Conservation (phyloP, 1,140 invertebrate species). For the Harpegnathos saltator region DNA sequence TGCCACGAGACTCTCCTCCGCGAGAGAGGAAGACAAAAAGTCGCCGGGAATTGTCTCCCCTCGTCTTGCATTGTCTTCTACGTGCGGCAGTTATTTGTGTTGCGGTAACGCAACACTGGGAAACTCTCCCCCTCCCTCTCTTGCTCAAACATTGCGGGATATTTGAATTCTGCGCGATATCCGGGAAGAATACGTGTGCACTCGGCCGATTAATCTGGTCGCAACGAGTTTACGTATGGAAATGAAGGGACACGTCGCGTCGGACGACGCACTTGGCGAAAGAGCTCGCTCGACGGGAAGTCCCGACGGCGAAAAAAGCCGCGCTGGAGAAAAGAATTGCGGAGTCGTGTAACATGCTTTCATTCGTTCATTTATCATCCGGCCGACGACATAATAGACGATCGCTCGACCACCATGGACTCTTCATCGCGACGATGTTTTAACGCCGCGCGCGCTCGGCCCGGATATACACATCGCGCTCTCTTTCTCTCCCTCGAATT, state of each 20-base stretch:
- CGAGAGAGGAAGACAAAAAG: too few species aligned
- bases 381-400: slow-evolving; percentile 63
- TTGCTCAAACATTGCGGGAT: neutral
- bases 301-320: slow-evolving; percentile 35
- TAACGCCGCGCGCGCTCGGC: too few species aligned
- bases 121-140: neutral
- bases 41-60: too few species aligned
- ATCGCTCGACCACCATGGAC: slow-evolving; percentile 8
- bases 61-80: too few species aligned
- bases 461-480: slow-evolving; percentile 33
- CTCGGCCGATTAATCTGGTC: slow-evolving; percentile 10
- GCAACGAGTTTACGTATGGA: slow-evolving; percentile 37
- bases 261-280: slow-evolving; percentile 20
- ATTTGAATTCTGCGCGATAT: slow-evolving; percentile 8
- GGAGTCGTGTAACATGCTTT: slow-evolving; percentile 54
- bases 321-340: slow-evolving; percentile 60
- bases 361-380: slow-evolving; percentile 68
- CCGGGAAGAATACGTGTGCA: neutral
- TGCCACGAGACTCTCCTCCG: too few species aligned
- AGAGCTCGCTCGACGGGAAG: slow-evolving; percentile 11
- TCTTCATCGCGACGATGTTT: slow-evolving; percentile 55
- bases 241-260: slow-evolving; percentile 44
- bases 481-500: slow-evolving; percentile 40
- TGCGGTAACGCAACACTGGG: too few species aligned
- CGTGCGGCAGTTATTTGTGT: too few species aligned